phyloP scores from a whole-genome alignment of 2,888 invertebrate species.

The Schizotus pectinicornis region DNA sequence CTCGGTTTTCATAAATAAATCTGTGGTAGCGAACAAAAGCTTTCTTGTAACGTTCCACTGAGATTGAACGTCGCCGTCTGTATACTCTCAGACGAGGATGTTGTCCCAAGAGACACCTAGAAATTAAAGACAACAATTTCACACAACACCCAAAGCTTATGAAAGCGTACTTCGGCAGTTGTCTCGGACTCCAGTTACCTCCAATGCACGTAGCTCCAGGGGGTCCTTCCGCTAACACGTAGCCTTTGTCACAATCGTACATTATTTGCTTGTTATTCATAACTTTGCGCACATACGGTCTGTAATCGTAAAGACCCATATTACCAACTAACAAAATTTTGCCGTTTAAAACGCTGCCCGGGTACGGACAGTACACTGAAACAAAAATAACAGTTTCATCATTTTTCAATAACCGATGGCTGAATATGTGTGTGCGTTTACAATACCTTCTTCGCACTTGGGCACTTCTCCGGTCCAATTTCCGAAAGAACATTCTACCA shows the following conservation, averaged over 20 bases:
- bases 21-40: conserved; percentile 48
- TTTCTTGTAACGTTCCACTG: conserved; percentile 52
- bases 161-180: conserved; percentile 73
- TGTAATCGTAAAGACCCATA: conserved; percentile 94
- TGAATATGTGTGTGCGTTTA: background rate
- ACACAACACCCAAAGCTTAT: conserved; percentile 1
- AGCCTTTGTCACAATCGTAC: conserved; percentile 95
- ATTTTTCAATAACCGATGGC: background rate
- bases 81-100: conserved; percentile 88
- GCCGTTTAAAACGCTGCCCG: conserved; percentile 87
- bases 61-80: conserved; percentile 67
- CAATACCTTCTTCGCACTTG: conserved; percentile 77
- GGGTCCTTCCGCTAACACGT: conserved; percentile 83
- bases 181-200: conserved; percentile 90
- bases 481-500: conserved; percentile 90
- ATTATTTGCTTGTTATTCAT: conserved; percentile 92
- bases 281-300: conserved; percentile 90
- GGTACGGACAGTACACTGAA: conserved; percentile 89
- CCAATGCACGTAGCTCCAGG: conserved; percentile 95
- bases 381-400: conserved; percentile 31
- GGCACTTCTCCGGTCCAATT: conserved; percentile 93
- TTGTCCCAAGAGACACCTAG: conserved; percentile 79
- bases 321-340: conserved; percentile 92
- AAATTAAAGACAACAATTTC: conserved; percentile 22
- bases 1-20: conserved; percentile 39